Evolutionary conservation across 2,113 vertebrate species (phyloP).

Genomic region (Pogonocichla stellata): DNA sequence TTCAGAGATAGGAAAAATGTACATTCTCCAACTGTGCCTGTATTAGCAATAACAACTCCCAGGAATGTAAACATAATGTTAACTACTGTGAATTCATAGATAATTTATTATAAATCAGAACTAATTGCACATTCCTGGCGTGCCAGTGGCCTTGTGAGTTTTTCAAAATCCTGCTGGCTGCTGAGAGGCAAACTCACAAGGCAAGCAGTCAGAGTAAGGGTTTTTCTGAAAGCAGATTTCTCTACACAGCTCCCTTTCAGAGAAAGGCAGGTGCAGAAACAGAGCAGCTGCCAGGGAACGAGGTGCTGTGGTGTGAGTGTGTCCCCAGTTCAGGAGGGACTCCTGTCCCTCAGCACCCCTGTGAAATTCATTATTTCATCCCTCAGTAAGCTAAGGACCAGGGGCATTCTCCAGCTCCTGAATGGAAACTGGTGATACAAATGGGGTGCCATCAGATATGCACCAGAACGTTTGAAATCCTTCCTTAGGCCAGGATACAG

Average conservation of each 20-base stretch:
- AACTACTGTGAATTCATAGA: background rate
- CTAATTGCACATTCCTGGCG: fast-evolving
- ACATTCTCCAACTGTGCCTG: background rate
- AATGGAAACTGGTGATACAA: background rate
- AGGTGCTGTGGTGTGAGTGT: background rate
- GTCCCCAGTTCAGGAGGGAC: background rate
- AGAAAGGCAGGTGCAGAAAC: background rate
- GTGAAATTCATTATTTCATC: background rate
- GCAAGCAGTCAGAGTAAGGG: background rate
- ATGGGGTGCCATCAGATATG: background rate
- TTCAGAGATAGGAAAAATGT: background rate
- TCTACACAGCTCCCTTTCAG: background rate
- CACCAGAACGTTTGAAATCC: background rate
- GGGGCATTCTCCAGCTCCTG: background rate
- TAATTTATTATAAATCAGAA: background rate
- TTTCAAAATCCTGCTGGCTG: background rate
- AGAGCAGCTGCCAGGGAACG: background rate
- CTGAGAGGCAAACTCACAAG: background rate
- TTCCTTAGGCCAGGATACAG: background rate
- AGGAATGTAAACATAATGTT: background rate
- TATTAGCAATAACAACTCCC: background rate
- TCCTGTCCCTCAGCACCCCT: background rate
- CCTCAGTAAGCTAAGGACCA: background rate
- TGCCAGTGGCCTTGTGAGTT: background rate
- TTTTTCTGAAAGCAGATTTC: background rate